Evolutionary conservation across 2,797 vertebrate species (phyloP).

Genomic region (Halcyon chelicuti): DNA sequence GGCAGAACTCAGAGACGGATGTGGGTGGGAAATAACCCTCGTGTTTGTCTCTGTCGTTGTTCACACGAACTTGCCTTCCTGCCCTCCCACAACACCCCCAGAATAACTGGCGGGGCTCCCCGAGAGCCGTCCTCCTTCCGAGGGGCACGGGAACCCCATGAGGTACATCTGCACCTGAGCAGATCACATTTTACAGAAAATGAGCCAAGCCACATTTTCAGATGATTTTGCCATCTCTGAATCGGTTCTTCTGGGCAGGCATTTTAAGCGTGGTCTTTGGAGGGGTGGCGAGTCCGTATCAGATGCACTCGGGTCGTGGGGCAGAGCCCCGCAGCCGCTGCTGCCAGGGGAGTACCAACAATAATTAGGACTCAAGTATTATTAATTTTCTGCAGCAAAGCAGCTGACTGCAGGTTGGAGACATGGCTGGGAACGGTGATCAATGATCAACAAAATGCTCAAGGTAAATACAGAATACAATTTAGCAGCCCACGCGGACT

Average conservation of each 20-base stretch:
- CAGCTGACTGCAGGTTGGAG: neutral
- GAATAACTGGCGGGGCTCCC: fast-evolving
- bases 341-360: neutral
- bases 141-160: fast-evolving
- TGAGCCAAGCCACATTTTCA: neutral
- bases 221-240: neutral
- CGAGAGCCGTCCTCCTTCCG: fast-evolving
- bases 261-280: neutral
- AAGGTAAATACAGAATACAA: neutral
- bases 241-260: neutral
- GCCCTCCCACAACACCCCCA: neutral
- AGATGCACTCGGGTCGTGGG: fast-evolving
- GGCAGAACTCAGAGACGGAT: neutral
- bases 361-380: neutral
- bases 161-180: fast-evolving
- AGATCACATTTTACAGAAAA: neutral
- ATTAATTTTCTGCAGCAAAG: constrained; percentile 29
- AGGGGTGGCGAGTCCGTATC: neutral
- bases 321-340: neutral
- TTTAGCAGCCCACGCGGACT: neutral
- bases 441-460: constrained; percentile 1
- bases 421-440: neutral
- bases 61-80: neutral
- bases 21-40: neutral
- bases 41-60: neutral